Evolutionary conservation across 2,797 vertebrate species (phyloP).

Genomic region (Pelobates cultripes): DNA sequence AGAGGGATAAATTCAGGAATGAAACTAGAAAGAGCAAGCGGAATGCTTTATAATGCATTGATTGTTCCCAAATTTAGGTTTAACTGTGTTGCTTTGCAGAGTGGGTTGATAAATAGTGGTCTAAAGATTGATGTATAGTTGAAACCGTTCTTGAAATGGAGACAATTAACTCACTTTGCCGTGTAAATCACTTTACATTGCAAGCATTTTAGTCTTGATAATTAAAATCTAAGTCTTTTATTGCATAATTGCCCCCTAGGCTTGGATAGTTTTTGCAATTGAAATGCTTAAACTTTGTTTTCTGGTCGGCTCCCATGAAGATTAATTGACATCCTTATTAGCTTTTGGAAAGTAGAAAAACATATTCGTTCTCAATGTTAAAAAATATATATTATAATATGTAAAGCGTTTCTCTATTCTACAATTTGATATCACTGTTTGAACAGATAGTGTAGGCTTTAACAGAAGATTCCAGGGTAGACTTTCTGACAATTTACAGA

Average conservation of each 20-base stretch:
- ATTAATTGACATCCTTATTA: constrained; percentile 22
- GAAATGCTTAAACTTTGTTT: constrained; percentile 16
- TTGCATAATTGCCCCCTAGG: constrained; percentile 17
- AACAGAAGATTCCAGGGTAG: not conserved
- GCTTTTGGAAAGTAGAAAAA: constrained; percentile 10
- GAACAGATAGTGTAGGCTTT: not conserved
- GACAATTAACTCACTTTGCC: constrained; percentile 25
- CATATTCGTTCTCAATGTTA: constrained; percentile 1
- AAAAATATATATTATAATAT: not conserved
- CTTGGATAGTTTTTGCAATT: constrained; percentile 2
- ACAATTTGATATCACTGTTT: not conserved
- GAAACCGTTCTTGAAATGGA: constrained; percentile 12
- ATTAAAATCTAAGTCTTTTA: constrained; percentile 40
- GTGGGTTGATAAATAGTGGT: constrained; percentile 3
- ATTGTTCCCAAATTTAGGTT: constrained; percentile 1
- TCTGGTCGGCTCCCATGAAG: not conserved
- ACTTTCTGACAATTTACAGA: not conserved
- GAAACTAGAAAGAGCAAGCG: not conserved
- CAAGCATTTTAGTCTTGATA: constrained; percentile 39
- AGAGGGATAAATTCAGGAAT: not conserved
- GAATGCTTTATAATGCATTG: constrained; percentile 3
- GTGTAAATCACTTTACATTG: constrained; percentile 22
- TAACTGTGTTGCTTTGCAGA: not conserved
- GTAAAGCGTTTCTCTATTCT: not conserved
- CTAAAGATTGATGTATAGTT: constrained; percentile 32